Evolutionary conservation across 2,797 vertebrate species (phyloP).

Genomic region (Poecile montanus): DNA sequence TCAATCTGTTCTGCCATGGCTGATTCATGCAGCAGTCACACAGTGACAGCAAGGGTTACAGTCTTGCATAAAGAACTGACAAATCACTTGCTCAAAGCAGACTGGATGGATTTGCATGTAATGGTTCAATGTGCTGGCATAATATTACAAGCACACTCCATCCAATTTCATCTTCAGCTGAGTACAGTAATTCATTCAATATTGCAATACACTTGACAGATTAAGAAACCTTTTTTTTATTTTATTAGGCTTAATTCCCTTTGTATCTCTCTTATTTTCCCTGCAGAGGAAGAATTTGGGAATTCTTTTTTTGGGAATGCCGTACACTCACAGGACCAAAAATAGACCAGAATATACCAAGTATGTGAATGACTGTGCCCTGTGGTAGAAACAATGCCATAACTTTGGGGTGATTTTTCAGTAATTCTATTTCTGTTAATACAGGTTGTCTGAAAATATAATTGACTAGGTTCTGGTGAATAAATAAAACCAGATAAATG

Average conservation of each 20-base stretch:
- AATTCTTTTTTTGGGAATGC: neutral
- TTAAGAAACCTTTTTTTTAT: constrained; percentile 26
- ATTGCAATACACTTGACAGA: constrained; percentile 23
- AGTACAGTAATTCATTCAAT: constrained; percentile 17
- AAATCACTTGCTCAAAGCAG: neutral
- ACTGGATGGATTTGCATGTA: neutral
- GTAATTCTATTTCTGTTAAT: neutral
- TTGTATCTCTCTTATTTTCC: neutral
- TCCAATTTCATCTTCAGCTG: neutral
- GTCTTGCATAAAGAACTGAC: neutral
- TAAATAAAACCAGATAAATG: neutral
- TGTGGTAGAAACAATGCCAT: neutral
- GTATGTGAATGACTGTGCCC: neutral
- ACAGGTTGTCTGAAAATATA: neutral
- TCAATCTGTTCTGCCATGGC: neutral
- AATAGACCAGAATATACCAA: neutral
- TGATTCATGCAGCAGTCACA: neutral
- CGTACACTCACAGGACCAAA: neutral
- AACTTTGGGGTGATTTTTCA: neutral
- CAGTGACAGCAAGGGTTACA: neutral
- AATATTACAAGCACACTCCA: neutral
- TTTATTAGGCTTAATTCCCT: constrained; percentile 25
- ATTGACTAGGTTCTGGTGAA: neutral
- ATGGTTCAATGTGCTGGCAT: neutral
- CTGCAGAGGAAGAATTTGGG: neutral